Base-by-base conservation (phyloP, 2,797 vertebrate species). In the Corythornis leucogaster region DNA sequence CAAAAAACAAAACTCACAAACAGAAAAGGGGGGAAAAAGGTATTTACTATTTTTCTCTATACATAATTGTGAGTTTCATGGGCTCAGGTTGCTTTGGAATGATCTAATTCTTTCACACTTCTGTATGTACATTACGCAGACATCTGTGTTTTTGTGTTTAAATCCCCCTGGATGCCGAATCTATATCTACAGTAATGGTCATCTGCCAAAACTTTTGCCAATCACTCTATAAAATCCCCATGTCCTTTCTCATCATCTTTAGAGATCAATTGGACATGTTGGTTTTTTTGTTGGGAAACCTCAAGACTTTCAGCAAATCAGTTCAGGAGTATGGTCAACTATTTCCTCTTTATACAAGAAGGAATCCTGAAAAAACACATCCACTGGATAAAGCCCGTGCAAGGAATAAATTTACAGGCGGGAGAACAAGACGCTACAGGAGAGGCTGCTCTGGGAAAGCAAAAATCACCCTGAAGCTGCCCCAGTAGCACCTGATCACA, bases 351-450 rank as follows among this genome's bases (percentile, higher is more conserved):
- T 30, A 31, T 12, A 33, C 11, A 19, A 51, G 8, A 75, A 30
- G 1, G 2, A 69, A n/a, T 11, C 28, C 20, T 6, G 28, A 38
- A 31, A 68, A 13, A 14, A 82, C 80, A 48, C 6, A n/a, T 54
- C 21, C 4, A 3, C 9, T 3, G 6, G 9, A 11, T 21, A 54
- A 68, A 71, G 7, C 68, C 11, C 35, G 24, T 1, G 12, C 0
- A 0, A 86, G 3, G 55, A 64, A 50, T 11, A 50, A 12, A n/a
- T 30, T 26, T 20, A 78, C 16, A 10, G 6, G 7, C 1, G 7
- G 19, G 4, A 75, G 62, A 64, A 15, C 8, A 19, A 35, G 12
- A 11, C 1, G 1, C 30, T 64, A 7, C 1, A 14, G 14, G 26
- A 28, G 4, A 24, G 18, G 7, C 12, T 2, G 26, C 8, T 26